Percentiles rank a stretch among this genome's conserved stretches.
phyloP scores from a whole-genome alignment of 2,113 vertebrate genomes.

The Hemichromis elongatus region DNA sequence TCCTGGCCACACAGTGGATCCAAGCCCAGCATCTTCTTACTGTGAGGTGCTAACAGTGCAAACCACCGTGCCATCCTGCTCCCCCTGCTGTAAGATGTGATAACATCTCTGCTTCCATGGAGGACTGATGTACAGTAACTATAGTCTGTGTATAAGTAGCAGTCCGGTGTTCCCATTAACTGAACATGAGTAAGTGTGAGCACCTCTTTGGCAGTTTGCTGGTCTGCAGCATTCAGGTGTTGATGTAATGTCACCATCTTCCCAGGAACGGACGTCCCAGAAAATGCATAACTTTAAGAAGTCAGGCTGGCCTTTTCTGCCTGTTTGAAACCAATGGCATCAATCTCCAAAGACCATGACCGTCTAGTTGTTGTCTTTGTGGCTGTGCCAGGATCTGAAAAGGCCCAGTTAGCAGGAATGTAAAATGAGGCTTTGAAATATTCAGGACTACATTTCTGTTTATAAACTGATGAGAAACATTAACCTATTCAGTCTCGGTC shows the following conservation, averaged over 20 bases:
- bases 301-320: background rate
- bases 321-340: background rate
- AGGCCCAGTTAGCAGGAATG: background rate
- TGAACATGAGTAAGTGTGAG: background rate
- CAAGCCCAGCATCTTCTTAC: background rate
- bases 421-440: background rate
- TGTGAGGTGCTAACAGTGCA: no score
- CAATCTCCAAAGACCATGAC: background rate
- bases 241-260: background rate
- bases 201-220: background rate
- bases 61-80: no score
- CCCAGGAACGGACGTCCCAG: background rate
- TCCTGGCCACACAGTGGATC: background rate
- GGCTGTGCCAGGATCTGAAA: background rate
- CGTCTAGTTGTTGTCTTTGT: background rate
- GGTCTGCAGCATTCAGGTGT: background rate
- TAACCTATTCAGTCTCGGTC: background rate
- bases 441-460: background rate
- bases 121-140: background rate
- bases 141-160: background rate
- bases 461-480: background rate
- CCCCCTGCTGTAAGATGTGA: no score
- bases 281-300: background rate
- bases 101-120: background rate
- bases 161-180: background rate